These are phyloP conservation scores for Harpalus rufipes DNA, from an alignment of 2,888 invertebrate genomes.

Conservation along the genomic window DNA sequence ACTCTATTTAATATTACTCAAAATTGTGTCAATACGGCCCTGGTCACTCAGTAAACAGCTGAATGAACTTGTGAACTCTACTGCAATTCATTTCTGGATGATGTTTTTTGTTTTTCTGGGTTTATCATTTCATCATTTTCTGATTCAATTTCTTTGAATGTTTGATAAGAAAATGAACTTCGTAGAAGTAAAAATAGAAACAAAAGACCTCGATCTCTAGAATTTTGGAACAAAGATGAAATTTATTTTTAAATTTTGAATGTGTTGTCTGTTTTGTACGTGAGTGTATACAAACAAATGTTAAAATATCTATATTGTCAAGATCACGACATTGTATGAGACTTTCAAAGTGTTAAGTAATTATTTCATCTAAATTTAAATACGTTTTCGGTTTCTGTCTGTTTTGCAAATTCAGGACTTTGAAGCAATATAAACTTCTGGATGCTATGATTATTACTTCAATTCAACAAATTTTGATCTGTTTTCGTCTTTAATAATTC, in stretches of 20 bases:
- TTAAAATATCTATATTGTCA: background rate
- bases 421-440: too few species aligned
- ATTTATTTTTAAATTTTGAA: background rate
- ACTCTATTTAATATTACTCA: background rate
- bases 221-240: background rate
- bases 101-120: background rate
- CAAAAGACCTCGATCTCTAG: background rate
- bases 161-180: background rate
- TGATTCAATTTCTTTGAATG: background rate
- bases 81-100: background rate
- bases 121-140: constrained; percentile 4
- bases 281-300: background rate
- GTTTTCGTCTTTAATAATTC: too few species aligned
- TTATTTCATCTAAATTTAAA: too few species aligned
- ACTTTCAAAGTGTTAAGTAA: too few species aligned
- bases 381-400: too few species aligned
- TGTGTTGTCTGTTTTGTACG: background rate
- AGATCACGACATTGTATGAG: background rate
- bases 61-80: constrained; percentile 1
- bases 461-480: too few species aligned
- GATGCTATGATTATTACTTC: too few species aligned
- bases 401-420: too few species aligned
- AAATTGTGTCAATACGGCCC: background rate
- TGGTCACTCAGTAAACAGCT: background rate
- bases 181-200: background rate